Evolutionary conservation across 2,113 vertebrate genomes (phyloP).

Genomic region (Bujurquina vittata): DNA sequence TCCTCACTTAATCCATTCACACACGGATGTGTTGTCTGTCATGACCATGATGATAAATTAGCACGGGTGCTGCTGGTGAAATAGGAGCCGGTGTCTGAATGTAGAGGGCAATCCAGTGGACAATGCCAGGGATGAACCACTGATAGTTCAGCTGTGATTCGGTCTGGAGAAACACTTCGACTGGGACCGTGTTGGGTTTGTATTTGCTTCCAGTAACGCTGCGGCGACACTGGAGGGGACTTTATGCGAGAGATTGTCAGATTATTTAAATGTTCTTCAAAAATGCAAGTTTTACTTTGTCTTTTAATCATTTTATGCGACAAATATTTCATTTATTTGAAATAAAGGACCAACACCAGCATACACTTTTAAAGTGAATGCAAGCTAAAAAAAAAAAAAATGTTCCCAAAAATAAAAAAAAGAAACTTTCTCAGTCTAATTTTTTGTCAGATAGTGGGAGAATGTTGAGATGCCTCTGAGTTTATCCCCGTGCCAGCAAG

Average conservation of each 20-base stretch:
- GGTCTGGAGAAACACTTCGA: conserved; percentile 59
- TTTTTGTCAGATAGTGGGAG: neutral
- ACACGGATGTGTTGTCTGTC: conserved; percentile 81
- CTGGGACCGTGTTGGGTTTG: conserved; percentile 32
- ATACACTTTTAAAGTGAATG: neutral
- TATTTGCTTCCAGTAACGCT: conserved; percentile 32
- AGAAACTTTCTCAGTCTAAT: neutral
- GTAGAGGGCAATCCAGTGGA: conserved; percentile 66
- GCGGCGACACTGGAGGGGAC: neutral
- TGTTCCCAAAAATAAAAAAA: neutral
- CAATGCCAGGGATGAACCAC: conserved; percentile 74
- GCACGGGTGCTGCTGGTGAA: conserved; percentile 78
- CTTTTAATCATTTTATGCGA: neutral
- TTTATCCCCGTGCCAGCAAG: conserved; percentile 24
- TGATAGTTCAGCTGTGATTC: conserved; percentile 74
- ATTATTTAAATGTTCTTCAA: neutral
- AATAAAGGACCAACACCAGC: neutral
- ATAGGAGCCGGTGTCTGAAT: conserved; percentile 76
- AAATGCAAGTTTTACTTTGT: neutral
- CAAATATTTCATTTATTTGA: neutral
- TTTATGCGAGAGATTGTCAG: neutral
- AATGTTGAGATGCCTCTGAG: conserved; percentile 24
- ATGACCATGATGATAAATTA: conserved; percentile 80
- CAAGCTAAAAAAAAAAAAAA: neutral
- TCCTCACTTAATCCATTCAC: conserved; percentile 70